Evolutionary conservation across 2,888 invertebrate genomes (phyloP).

Genomic region (Pristionchus japonicus): DNA sequence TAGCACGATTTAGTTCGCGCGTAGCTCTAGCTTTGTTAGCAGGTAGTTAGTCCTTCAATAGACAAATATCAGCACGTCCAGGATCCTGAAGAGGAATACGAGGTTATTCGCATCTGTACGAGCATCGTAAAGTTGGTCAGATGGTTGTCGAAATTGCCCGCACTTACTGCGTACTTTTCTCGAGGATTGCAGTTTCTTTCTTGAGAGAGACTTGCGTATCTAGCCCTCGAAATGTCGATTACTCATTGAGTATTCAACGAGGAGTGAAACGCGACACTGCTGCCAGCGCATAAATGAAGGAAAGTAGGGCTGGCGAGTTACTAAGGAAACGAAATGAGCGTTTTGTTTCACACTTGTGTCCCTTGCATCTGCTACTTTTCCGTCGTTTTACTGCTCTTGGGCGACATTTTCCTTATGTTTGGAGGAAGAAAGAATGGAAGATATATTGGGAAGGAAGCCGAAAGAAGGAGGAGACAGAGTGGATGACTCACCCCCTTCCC

Average conservation of each 20-base stretch:
- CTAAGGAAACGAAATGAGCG: background rate
- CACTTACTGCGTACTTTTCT: background rate
- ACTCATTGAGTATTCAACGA: background rate
- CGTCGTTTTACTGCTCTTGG: background rate
- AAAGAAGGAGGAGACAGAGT: background rate
- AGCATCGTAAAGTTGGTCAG: no score
- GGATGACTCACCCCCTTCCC: constrained; percentile 29
- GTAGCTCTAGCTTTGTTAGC: no score
- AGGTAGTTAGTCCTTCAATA: no score
- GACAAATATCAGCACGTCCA: no score
- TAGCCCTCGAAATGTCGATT: background rate
- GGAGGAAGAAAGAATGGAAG: background rate
- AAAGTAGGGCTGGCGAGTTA: background rate
- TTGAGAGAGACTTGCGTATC: background rate
- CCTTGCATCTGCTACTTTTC: background rate
- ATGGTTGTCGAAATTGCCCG: background rate
- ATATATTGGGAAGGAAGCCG: background rate
- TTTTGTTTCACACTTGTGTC: background rate
- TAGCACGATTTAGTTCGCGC: no score
- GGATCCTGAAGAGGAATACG: no score
- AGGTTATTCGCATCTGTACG: no score
- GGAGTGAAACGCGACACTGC: background rate
- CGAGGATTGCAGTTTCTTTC: background rate
- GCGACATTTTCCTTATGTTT: background rate
- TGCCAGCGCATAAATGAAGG: background rate